These are phyloP conservation scores for Zaprionus davidi DNA, from an alignment of 1,140 invertebrate species.

Conservation along the genomic window DNA sequence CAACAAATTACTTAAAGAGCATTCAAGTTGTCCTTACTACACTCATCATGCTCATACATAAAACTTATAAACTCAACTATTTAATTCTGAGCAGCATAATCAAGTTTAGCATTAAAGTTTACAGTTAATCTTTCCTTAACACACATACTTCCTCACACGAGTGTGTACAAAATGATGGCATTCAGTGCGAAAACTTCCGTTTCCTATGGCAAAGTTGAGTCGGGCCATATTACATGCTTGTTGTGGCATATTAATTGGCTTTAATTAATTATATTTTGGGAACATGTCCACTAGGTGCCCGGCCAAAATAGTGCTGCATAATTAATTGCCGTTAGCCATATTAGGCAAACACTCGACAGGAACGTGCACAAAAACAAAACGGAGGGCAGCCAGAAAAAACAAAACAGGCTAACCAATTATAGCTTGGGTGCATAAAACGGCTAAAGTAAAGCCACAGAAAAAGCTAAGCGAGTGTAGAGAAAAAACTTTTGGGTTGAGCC, in stretches of 20 bases:
- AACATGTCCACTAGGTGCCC: constrained; percentile 45
- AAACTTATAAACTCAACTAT: neutral
- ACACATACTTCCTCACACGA: neutral
- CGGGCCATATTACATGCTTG: constrained; percentile 26
- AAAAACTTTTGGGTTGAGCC: neutral
- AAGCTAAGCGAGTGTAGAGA: constrained; percentile 1
- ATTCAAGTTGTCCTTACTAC: neutral
- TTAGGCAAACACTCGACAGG: constrained; percentile 34
- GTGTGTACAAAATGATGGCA: neutral
- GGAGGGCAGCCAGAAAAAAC: neutral
- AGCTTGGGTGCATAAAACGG: neutral
- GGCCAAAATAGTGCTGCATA: constrained; percentile 53
- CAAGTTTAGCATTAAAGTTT: neutral
- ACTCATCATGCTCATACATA: neutral
- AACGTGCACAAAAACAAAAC: constrained; percentile 13
- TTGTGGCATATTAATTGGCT: constrained; percentile 67
- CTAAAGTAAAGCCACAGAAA: neutral
- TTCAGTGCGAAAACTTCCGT: constrained; percentile 6
- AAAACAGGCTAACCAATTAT: neutral
- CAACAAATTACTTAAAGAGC: neutral
- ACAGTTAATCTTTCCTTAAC: neutral
- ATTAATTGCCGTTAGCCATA: constrained; percentile 60
- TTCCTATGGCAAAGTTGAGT: constrained; percentile 1
- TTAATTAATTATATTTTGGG: constrained; percentile 72
- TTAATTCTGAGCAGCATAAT: neutral